A percentile compares a stretch with the other conserved stretches of the same genome.
Evolutionary conservation across 2,888 invertebrate genomes (phyloP).

Genomic region (Tipula unca): DNA sequence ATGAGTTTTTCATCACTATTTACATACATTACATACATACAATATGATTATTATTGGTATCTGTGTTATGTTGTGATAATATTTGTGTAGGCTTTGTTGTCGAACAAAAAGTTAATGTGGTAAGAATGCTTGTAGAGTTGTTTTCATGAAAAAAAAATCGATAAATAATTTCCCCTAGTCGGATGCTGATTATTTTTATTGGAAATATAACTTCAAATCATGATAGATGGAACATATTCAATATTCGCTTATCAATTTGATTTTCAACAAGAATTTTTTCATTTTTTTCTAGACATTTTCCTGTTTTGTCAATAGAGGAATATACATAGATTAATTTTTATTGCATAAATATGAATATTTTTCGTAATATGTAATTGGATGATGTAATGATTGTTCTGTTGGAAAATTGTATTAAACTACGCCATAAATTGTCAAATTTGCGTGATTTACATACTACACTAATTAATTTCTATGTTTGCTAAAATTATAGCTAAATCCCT

Average conservation of each 20-base stretch:
- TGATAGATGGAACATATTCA: not conserved
- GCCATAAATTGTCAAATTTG: no score
- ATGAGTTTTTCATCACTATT: not conserved
- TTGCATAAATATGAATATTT: no score
- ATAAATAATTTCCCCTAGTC: not conserved
- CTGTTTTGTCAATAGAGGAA: not conserved
- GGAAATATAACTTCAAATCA: not conserved
- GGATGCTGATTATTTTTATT: not conserved
- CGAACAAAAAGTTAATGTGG: not conserved
- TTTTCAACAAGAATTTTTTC: not conserved
- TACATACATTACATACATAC: not conserved
- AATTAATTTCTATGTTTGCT: no score
- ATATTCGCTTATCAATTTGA: not conserved
- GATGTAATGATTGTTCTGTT: no score
- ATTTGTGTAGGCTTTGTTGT: not conserved
- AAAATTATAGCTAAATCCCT: no score
- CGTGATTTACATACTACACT: no score
- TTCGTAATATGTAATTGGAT: no score
- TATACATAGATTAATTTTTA: no score
- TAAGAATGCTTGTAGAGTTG: not conserved
- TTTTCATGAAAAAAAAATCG: not conserved
- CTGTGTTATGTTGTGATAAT: not conserved
- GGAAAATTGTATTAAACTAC: no score
- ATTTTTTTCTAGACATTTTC: not conserved
- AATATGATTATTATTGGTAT: not conserved